These are phyloP conservation scores for Calyptommatus sinebrachiatus DNA, from an alignment of 2,113 vertebrate species.

Conservation along the genomic window DNA sequence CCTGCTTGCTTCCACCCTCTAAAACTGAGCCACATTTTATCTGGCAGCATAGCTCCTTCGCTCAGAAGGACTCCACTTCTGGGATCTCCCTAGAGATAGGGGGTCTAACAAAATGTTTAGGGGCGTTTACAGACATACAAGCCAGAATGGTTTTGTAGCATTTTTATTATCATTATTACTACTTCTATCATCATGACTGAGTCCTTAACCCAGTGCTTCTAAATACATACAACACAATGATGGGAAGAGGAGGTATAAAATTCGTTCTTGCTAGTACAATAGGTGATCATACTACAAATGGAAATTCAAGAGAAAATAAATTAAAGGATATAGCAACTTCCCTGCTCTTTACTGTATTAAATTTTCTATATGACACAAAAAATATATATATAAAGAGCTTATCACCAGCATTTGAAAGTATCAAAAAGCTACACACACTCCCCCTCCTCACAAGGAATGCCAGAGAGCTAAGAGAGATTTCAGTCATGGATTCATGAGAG, in stretches of 20 bases:
- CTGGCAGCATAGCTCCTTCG: not conserved
- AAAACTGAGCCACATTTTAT: too few relatives aligned
- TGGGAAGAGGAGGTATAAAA: constrained; percentile 35
- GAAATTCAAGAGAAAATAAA: constrained; percentile 73
- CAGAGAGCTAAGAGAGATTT: constrained; percentile 11
- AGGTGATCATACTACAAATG: constrained; percentile 53
- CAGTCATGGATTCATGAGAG: constrained; percentile 21
- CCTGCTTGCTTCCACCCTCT: not conserved
- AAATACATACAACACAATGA: constrained; percentile 64
- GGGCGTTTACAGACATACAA: constrained; percentile 27
- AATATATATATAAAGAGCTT: constrained; percentile 48
- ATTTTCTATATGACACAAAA: constrained; percentile 33
- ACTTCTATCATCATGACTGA: constrained; percentile 62
- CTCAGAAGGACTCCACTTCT: not conserved
- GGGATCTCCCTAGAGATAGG: not conserved
- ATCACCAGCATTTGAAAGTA: constrained; percentile 53
- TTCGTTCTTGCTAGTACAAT: constrained; percentile 53
- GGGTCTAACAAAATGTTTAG: not conserved
- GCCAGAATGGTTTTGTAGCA: constrained; percentile 47
- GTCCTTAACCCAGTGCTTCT: constrained; percentile 59
- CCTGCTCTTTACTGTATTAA: constrained; percentile 50
- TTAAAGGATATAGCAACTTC: constrained; percentile 67
- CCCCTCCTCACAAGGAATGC: not conserved
- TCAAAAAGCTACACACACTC: constrained; percentile 31
- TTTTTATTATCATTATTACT: constrained; percentile 31